Percentiles rank a stretch among this genome's conserved stretches.
Conservation (phyloP, 1,140 invertebrate genomes). For the Andricus grossulariae region DNA sequence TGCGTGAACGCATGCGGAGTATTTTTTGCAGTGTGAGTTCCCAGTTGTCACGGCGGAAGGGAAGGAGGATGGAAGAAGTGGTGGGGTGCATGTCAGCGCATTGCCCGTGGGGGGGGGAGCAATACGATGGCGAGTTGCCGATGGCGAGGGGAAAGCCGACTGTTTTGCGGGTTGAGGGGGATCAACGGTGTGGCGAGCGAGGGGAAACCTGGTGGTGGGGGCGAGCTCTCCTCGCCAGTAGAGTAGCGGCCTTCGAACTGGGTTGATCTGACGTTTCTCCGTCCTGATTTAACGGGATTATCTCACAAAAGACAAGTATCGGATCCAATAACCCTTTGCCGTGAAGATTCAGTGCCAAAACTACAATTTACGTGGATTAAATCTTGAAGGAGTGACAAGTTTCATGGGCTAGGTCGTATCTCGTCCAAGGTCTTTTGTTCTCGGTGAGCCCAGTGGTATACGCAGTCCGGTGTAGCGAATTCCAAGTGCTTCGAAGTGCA, state of each 20-base stretch:
- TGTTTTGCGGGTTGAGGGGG: constrained; percentile 26
- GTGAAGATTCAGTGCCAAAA: not conserved
- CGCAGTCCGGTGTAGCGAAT: not conserved
- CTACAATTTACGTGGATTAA: constrained; percentile 9
- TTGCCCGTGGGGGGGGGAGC: constrained; percentile 46
- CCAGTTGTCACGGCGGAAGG: constrained; percentile 33
- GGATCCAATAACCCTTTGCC: not conserved
- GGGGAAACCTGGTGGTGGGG: constrained; percentile 60
- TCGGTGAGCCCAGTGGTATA: constrained; percentile 4
- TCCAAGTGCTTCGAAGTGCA: constrained; percentile 14
- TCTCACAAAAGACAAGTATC: not conserved
- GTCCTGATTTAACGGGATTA: constrained; percentile 38
- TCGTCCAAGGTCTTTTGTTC: constrained; percentile 28
- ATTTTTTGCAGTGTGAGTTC: constrained; percentile 56
- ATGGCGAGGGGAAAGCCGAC: not conserved
- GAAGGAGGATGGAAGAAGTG: constrained; percentile 31
- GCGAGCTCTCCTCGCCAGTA: constrained; percentile 66
- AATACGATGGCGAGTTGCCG: constrained; percentile 32
- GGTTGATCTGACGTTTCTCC: constrained; percentile 12
- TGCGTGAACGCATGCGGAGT: constrained; percentile 62
- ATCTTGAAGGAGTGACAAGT: not conserved
- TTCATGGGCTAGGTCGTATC: not conserved
- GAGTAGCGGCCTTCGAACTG: constrained; percentile 72
- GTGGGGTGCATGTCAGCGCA: constrained; percentile 50
- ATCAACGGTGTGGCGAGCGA: constrained; percentile 40